A percentile compares a stretch with the other conserved stretches of the same genome.
Evolutionary conservation across 2,797 vertebrate genomes (phyloP).

Genomic region (Molossus molossus): DNA sequence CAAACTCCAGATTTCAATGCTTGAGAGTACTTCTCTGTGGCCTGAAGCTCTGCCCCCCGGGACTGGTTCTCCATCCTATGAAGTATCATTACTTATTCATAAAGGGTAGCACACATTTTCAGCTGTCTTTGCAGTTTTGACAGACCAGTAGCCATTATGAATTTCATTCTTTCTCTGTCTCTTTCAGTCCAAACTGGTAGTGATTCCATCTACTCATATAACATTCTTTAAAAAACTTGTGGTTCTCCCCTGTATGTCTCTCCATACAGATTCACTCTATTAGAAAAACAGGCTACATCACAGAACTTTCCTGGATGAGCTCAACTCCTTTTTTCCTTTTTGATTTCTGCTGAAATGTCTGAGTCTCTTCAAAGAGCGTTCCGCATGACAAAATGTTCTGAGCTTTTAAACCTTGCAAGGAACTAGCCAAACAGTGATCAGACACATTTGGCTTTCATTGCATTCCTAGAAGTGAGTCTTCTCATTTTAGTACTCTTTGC

Average conservation of each 20-base stretch:
- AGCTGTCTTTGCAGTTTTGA: background rate
- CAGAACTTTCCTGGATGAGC: background rate
- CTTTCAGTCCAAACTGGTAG: background rate
- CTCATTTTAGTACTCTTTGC: background rate
- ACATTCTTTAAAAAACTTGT: background rate
- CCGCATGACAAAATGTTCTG: background rate
- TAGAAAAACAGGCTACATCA: background rate
- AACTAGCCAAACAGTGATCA: background rate
- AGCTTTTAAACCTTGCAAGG: background rate
- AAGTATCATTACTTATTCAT: background rate
- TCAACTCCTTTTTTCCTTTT: background rate
- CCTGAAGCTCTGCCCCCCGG: background rate
- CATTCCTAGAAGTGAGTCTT: background rate
- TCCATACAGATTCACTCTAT: background rate
- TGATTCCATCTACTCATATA: background rate
- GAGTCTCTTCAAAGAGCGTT: background rate
- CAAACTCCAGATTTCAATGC: background rate
- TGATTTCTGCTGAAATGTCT: background rate
- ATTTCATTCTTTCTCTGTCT: background rate
- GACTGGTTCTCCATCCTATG: background rate
- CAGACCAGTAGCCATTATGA: background rate
- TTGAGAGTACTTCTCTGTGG: background rate
- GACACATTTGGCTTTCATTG: background rate
- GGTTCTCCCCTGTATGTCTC: background rate
- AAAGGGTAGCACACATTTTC: background rate